A percentile compares a stretch with the other conserved stretches of the same genome.
These are phyloP conservation scores for Nephotettix cincticeps DNA, from an alignment of 1,140 invertebrate genomes.

Conservation along the genomic window DNA sequence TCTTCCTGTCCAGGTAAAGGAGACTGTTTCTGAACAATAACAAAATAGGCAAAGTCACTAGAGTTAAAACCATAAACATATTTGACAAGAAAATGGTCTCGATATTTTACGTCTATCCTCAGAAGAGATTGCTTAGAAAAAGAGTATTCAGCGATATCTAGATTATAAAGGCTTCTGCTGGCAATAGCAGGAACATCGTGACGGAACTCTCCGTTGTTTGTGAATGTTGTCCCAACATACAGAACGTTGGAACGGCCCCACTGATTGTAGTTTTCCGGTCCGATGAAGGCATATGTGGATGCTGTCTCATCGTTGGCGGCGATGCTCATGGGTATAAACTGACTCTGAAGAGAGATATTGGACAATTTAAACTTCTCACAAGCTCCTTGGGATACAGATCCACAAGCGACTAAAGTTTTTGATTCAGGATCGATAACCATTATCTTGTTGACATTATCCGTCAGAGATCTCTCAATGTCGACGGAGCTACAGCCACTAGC, in stretches of 20 bases:
- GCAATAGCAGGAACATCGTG: slow-evolving; percentile 92
- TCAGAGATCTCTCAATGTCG: slow-evolving; percentile 64
- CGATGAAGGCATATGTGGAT: slow-evolving; percentile 93
- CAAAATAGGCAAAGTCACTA: slow-evolving; percentile 92
- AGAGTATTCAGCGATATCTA: slow-evolving; percentile 78
- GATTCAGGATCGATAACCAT: slow-evolving; percentile 83
- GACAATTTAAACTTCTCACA: slow-evolving; percentile 81
- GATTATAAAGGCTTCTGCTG: slow-evolving; percentile 74
- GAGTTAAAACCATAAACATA: slow-evolving; percentile 96
- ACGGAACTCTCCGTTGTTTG: slow-evolving; percentile 87
- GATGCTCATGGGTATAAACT: slow-evolving; percentile 76
- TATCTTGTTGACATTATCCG: slow-evolving; percentile 90
- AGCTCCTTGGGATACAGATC: slow-evolving; percentile 83
- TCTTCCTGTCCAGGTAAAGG: slow-evolving; percentile 86
- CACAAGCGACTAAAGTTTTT: slow-evolving; percentile 81
- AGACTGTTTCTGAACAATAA: slow-evolving; percentile 91
- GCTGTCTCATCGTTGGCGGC: slow-evolving; percentile 90
- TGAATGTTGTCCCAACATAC: slow-evolving; percentile 94
- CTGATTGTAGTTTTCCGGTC: slow-evolving; percentile 77
- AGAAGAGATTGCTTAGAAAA: slow-evolving; percentile 85
- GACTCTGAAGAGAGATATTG: slow-evolving; percentile 73
- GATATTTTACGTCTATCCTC: slow-evolving; percentile 91
- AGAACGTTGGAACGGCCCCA: slow-evolving; percentile 78
- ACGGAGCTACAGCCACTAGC: slow-evolving; percentile 70
- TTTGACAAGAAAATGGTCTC: slow-evolving; percentile 91